Conservation (phyloP, 2,113 vertebrate genomes). For the Anguilla japonica region DNA sequence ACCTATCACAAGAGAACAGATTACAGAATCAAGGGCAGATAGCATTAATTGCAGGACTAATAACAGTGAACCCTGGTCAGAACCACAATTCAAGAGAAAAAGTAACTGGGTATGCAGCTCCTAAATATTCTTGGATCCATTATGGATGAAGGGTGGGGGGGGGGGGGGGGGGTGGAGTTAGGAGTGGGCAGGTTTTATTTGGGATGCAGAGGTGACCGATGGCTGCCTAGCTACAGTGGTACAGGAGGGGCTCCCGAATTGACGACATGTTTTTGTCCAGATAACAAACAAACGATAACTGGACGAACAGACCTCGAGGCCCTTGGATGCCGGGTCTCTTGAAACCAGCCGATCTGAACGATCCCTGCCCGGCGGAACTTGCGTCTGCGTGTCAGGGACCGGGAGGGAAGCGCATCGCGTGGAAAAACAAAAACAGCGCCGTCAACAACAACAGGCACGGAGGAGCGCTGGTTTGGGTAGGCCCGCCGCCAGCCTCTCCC, state of each 20-base stretch:
- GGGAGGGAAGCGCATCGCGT: conserved; percentile 50
- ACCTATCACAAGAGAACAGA: not conserved
- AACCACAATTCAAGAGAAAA: not conserved
- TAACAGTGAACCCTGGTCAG: not conserved
- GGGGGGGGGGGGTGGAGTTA: not conserved
- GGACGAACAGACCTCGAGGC: not conserved
- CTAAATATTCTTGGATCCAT: not conserved
- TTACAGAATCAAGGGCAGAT: not conserved
- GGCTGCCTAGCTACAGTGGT: not conserved
- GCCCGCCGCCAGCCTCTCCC: conserved; percentile 38
- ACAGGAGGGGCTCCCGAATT: not conserved
- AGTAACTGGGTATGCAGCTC: not conserved
- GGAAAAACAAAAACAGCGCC: conserved; percentile 44
- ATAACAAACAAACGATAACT: conserved; percentile 11
- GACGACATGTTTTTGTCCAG: conserved; percentile 5
- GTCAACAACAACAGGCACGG: conserved; percentile 46
- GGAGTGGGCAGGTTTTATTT: not conserved
- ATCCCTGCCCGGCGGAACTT: not conserved
- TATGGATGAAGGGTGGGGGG: too few species aligned
- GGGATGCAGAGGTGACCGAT: not conserved
- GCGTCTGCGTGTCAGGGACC: conserved; percentile 7
- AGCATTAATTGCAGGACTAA: not conserved
- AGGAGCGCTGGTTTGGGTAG: conserved; percentile 38
- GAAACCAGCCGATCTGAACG: not conserved
- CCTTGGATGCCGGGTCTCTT: not conserved